Evolutionary conservation across 2,888 invertebrate species (phyloP).

Genomic region (Thysanoteuthis rhombus): DNA sequence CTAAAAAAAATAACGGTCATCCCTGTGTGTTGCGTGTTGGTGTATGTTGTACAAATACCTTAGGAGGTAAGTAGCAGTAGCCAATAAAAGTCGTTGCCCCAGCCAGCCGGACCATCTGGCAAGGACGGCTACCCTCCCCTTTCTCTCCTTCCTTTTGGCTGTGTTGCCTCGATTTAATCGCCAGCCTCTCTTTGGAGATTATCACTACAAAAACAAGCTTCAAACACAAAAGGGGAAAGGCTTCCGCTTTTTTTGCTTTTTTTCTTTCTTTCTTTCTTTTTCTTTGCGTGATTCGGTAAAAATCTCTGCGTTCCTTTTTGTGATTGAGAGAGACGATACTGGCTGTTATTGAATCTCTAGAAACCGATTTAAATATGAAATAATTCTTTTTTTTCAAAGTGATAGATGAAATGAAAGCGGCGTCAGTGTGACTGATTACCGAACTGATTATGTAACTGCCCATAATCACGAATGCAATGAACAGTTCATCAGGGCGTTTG

Average conservation of each 20-base stretch:
- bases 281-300: no score
- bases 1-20: slow-evolving; percentile 12
- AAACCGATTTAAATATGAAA: no score
- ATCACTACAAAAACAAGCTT: neutral
- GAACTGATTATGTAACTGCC: no score
- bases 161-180: neutral
- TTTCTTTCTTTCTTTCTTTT: neutral
- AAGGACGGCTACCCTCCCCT: neutral
- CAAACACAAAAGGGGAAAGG: neutral
- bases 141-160: neutral
- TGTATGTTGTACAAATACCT: neutral
- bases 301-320: no score
- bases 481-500: no score
- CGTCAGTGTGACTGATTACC: no score
- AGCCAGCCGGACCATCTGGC: slow-evolving; percentile 12
- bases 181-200: neutral
- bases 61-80: neutral
- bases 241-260: neutral
- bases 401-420: no score
- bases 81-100: neutral
- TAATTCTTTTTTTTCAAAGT: no score
- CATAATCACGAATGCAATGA: no score
- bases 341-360: no score
- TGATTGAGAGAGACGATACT: no score
- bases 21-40: neutral